Evolutionary conservation across 2,888 invertebrate genomes (phyloP).

Genomic region (Pristionchus mayeri): DNA sequence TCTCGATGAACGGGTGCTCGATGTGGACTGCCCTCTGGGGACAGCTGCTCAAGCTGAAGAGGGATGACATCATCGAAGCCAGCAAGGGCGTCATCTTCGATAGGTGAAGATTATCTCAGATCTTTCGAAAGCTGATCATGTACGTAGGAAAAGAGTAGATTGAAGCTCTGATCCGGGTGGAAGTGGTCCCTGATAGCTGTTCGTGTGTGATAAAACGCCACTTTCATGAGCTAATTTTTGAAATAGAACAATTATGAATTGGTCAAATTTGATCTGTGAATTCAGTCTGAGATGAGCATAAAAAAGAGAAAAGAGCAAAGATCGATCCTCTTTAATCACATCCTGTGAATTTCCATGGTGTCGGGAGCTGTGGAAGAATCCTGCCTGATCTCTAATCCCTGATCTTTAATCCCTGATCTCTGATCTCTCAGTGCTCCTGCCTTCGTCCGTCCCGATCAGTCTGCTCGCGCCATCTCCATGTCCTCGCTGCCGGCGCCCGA

Average conservation of each 20-base stretch:
- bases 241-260: no score
- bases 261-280: neutral
- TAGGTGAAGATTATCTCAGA: slow-evolving; percentile 59
- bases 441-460: slow-evolving; percentile 69
- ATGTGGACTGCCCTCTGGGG: slow-evolving; percentile 71
- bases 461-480: slow-evolving; percentile 72
- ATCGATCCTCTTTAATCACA: no score
- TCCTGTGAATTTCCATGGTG: no score
- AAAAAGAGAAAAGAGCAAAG: no score
- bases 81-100: slow-evolving; percentile 70
- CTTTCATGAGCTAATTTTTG: neutral
- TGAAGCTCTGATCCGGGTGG: no score
- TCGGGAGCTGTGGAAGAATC: no score
- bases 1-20: slow-evolving; percentile 70
- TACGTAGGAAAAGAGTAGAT: no score
- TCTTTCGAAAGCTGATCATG: no score
- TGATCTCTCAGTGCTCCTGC: slow-evolving; percentile 68
- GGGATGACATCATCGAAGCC: slow-evolving; percentile 37
- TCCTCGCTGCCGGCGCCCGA: slow-evolving; percentile 67
- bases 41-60: slow-evolving; percentile 58
- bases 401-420: neutral
- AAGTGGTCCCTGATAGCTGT: no score
- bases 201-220: no score
- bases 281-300: no score
- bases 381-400: slow-evolving; percentile 13